These are phyloP conservation scores for Aphaenogaster ashmeadi DNA, from an alignment of 1,140 invertebrate genomes.

Conservation along the genomic window DNA sequence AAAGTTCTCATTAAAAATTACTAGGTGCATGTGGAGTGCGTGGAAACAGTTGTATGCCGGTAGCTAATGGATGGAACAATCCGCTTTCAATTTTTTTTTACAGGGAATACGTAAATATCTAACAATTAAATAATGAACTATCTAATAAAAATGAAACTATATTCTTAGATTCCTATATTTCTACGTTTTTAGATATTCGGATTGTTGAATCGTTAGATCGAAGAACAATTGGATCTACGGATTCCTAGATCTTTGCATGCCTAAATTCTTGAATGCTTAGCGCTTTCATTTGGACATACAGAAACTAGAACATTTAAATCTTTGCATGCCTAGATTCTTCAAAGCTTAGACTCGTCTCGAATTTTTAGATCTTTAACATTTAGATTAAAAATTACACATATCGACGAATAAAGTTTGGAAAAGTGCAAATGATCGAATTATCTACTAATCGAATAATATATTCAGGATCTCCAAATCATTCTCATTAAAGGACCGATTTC, in stretches of 20 bases:
- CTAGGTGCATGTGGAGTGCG: neutral
- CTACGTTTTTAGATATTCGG: neutral
- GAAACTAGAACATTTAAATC: neutral
- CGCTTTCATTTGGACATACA: neutral
- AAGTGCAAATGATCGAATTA: neutral
- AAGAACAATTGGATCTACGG: neutral
- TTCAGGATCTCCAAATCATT: neutral
- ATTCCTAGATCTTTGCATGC: neutral
- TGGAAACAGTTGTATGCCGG: slow-evolving; percentile 19
- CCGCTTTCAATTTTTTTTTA: slow-evolving; percentile 16
- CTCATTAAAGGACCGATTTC: neutral
- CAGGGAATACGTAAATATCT: neutral
- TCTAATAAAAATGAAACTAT: neutral
- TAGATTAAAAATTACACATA: neutral
- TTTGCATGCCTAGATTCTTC: neutral
- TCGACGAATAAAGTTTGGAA: neutral
- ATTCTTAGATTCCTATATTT: slow-evolving; percentile 8
- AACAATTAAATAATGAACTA: neutral
- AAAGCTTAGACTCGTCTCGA: neutral
- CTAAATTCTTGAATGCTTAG: neutral
- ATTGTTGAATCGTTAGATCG: neutral
- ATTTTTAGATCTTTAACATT: neutral
- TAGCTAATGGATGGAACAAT: slow-evolving; percentile 20
- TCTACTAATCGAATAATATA: neutral
- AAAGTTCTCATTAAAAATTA: slow-evolving; percentile 26